Conservation (phyloP, 1,140 invertebrate species). For the Drusus annulatus region DNA sequence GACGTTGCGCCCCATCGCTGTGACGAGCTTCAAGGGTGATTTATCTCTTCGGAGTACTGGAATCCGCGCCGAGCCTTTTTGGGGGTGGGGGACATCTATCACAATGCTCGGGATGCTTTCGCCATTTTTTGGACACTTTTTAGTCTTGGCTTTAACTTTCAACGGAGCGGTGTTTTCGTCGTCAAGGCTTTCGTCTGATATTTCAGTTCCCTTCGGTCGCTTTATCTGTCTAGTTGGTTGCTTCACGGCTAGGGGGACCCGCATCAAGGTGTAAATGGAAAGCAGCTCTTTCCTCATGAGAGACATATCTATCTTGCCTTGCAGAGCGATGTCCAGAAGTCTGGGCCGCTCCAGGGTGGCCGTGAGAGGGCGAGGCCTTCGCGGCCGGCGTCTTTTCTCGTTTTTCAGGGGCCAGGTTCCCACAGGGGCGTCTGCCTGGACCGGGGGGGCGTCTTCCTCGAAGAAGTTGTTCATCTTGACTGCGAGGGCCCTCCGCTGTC, state of each 20-base stretch:
- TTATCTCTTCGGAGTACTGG: constrained; percentile 38
- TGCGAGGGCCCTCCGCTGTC: constrained; percentile 41
- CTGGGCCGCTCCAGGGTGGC: constrained; percentile 74
- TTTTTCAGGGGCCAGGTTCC: constrained; percentile 67
- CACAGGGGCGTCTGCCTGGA: neutral
- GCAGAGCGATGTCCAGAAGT: constrained; percentile 71
- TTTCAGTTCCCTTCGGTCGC: neutral
- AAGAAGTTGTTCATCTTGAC: constrained; percentile 58
- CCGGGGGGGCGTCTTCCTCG: constrained; percentile 53
- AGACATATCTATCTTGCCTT: constrained; percentile 76
- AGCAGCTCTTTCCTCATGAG: constrained; percentile 73
- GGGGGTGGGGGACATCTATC: constrained; percentile 6
- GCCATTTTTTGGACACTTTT: constrained; percentile 25
- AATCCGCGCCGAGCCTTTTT: neutral
- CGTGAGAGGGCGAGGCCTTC: constrained; percentile 69
- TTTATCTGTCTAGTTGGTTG: constrained; percentile 19
- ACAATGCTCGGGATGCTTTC: constrained; percentile 20
- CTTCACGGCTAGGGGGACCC: constrained; percentile 34
- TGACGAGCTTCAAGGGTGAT: constrained; percentile 48
- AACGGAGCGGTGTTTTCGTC: constrained; percentile 39
- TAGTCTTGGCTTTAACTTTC: constrained; percentile 36
- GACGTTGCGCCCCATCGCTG: neutral
- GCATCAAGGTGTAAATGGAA: constrained; percentile 52
- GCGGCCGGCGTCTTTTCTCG: constrained; percentile 59
- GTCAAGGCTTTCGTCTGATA: constrained; percentile 22